Conservation (phyloP, 1,140 invertebrate species). For the Bombus waltoni region DNA sequence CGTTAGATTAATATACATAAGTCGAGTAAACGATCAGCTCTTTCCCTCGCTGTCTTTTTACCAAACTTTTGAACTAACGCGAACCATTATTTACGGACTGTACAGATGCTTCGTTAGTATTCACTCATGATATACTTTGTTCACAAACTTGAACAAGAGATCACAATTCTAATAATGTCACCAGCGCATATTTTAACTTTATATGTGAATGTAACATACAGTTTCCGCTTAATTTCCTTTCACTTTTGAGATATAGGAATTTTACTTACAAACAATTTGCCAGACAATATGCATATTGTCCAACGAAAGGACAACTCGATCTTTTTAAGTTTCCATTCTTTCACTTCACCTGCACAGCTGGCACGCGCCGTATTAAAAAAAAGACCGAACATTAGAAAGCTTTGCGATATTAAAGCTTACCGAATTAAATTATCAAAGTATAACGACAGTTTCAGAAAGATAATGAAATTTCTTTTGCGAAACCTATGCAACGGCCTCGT, state of each 20-base stretch:
- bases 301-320: not conserved
- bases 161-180: not conserved
- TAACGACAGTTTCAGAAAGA: no score
- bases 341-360: not conserved
- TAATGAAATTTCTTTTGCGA: not conserved
- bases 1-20: not conserved
- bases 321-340: not conserved
- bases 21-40: not conserved
- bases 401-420: not conserved
- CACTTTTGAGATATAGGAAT: not conserved
- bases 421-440: not conserved
- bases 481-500: not conserved
- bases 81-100: not conserved
- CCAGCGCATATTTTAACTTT: not conserved
- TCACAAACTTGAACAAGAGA: not conserved
- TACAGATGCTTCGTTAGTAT: not conserved
- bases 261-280: not conserved
- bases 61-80: not conserved
- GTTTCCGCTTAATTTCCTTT: constrained; percentile 20
- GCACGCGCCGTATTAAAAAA: no score
- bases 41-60: no score
- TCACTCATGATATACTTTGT: not conserved
- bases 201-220: not conserved
- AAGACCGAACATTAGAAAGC: not conserved
- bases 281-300: not conserved